Evolutionary conservation across 2,888 invertebrate genomes (phyloP), one percentile per base, ranked within the genome.

Genomic region (Merodon equestris): DNA sequence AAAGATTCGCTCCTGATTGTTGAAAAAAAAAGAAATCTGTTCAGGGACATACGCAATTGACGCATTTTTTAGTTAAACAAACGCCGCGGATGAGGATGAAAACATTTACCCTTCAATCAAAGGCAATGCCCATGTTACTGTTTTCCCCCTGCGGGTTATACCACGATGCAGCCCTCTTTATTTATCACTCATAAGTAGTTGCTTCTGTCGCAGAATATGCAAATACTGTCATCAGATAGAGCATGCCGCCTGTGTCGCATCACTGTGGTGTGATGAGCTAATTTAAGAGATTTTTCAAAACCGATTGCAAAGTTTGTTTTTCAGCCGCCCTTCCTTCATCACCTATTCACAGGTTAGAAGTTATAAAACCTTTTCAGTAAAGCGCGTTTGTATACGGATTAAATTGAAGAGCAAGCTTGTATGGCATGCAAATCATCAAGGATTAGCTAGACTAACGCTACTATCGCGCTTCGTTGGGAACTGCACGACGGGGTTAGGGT

Each of bases 211-310:
- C 27, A 58, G 27, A 38, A 19, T 54, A 54, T 19, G 50, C 47
- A 63, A 63, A 74, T 56, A 64, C 60, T 54, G 53, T 56, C 50
- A 48, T 38, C 18, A 38, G 63, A 70, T 66, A 50, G 19, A 66
- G 51, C 47, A 76, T 64, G 50, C 61, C 64, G 54, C 40, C 12
- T 40, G 2, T 5, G 40, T n/a, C 40, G 27, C 40, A 10, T 40
- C 10, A 40, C 66, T 66, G 61, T 60, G 27, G 27, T 27, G 72
- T 36, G 76, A 61, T 72, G 67, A 77, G 76, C 76, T 72, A 77
- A 77, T 77, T 77, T 77, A 61, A 18, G 61, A 67, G 76, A 77
- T 76, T 71, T 77, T 72, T 63, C 47, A 77, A 67, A 72, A 61
- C 72, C 56, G 76, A 72, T 72, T 72, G 72, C 57, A 61, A 10